A percentile compares a stretch with the other conserved stretches of the same genome.
phyloP scores from a whole-genome alignment of 2,888 invertebrate species.

The Protophormia terraenovae region DNA sequence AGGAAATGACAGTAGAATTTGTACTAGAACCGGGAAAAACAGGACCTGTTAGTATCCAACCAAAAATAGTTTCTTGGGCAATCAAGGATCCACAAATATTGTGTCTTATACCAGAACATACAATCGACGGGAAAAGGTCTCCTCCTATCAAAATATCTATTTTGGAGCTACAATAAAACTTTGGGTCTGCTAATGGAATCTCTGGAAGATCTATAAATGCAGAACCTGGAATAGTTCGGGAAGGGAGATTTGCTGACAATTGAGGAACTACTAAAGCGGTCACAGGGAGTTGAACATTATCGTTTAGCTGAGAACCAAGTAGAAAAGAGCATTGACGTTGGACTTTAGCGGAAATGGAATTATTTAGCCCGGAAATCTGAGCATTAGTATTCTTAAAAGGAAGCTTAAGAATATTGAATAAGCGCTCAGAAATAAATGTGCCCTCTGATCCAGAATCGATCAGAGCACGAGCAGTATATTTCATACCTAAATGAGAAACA shows the following conservation, averaged over 20 bases:
- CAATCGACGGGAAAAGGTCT: neutral
- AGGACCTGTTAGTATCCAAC: conserved; percentile 25
- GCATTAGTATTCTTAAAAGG: neutral
- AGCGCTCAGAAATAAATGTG: conserved; percentile 18
- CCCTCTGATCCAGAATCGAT: conserved; percentile 22
- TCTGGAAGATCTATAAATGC: neutral
- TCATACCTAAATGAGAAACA: neutral
- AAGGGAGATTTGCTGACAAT: conserved; percentile 20
- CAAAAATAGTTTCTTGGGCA: conserved; percentile 33
- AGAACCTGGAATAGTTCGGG: neutral
- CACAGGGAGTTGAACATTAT: too few relatives aligned
- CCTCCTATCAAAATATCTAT: neutral
- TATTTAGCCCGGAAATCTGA: conserved; percentile 19
- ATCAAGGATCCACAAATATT: conserved; percentile 21
- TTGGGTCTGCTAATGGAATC: conserved; percentile 11
- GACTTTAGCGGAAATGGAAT: neutral
- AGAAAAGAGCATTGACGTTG: neutral
- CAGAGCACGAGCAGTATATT: neutral
- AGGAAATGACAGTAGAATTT: too few relatives aligned
- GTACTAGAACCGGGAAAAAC: neutral
- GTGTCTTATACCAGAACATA: neutral
- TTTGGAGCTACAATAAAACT: neutral
- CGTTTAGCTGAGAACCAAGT: too few relatives aligned
- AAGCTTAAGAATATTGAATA: neutral
- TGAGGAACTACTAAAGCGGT: conserved; percentile 27